Percentiles rank a stretch among this genome's conserved stretches.
These are phyloP conservation scores for Tetramorium simillimum DNA, from an alignment of 1,140 invertebrate species.

Conservation along the genomic window DNA sequence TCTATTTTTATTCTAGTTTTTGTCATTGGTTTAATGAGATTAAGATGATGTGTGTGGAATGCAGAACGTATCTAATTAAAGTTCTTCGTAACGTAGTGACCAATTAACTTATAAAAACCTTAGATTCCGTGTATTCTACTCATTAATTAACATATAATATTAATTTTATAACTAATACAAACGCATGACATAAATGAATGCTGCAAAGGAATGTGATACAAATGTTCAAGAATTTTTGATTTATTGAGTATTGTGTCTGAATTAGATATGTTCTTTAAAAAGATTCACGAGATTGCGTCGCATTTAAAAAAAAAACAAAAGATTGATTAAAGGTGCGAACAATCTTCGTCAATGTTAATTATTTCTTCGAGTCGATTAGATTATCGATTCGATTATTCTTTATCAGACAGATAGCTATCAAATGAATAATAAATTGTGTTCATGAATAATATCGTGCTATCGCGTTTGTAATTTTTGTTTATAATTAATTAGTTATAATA, in stretches of 20 bases:
- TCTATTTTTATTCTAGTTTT: not conserved
- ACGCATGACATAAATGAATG: not conserved
- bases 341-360: not conserved
- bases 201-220: not conserved
- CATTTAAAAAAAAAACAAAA: not conserved
- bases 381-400: not conserved
- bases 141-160: not conserved
- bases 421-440: not conserved
- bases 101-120: not conserved
- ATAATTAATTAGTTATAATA: not conserved
- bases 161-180: not conserved
- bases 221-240: not conserved
- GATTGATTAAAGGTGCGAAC: not conserved
- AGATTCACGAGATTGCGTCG: not conserved
- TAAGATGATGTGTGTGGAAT: not conserved
- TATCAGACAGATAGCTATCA: not conserved
- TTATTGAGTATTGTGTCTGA: not conserved
- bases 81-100: not conserved
- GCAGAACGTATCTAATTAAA: not conserved
- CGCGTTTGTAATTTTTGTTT: not conserved
- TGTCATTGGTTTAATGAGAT: not conserved
- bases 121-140: not conserved
- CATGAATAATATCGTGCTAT: not conserved
- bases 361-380: not conserved
- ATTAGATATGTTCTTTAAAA: not conserved